A percentile compares a stretch with the other conserved stretches of the same genome.
These are phyloP conservation scores for Acanthopagrus latus DNA, from an alignment of 2,797 vertebrate genomes.

Conservation along the genomic window DNA sequence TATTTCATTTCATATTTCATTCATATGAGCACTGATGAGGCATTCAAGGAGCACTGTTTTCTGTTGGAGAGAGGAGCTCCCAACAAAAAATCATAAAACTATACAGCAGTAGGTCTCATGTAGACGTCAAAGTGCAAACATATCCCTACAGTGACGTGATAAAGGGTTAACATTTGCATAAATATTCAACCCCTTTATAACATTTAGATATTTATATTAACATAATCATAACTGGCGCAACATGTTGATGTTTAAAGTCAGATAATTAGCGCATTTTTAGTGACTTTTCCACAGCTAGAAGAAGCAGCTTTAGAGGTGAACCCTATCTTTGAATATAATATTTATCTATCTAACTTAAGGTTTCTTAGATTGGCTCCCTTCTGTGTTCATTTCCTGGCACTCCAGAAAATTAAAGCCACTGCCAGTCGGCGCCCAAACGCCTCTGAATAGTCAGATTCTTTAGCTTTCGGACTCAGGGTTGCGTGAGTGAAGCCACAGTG, in stretches of 20 bases:
- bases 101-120: too few relatives aligned
- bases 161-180: too few relatives aligned
- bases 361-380: background rate
- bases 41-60: too few relatives aligned
- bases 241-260: background rate
- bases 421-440: background rate
- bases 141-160: background rate
- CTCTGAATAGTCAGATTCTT: conserved; percentile 21
- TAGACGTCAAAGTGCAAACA: background rate
- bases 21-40: too few relatives aligned
- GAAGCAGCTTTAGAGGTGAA: background rate
- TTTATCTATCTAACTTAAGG: background rate
- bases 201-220: too few relatives aligned
- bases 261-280: background rate
- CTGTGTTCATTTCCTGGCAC: conserved; percentile 22
- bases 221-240: background rate
- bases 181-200: background rate
- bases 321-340: background rate
- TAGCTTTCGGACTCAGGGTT: conserved; percentile 16
- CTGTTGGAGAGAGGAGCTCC: too few relatives aligned
- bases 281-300: background rate
- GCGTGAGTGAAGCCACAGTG: conserved; percentile 20
- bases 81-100: too few relatives aligned
- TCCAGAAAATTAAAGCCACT: conserved; percentile 28
- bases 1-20: too few relatives aligned